Conservation (phyloP, 1,140 invertebrate genomes). For the Cepaea nemoralis region DNA sequence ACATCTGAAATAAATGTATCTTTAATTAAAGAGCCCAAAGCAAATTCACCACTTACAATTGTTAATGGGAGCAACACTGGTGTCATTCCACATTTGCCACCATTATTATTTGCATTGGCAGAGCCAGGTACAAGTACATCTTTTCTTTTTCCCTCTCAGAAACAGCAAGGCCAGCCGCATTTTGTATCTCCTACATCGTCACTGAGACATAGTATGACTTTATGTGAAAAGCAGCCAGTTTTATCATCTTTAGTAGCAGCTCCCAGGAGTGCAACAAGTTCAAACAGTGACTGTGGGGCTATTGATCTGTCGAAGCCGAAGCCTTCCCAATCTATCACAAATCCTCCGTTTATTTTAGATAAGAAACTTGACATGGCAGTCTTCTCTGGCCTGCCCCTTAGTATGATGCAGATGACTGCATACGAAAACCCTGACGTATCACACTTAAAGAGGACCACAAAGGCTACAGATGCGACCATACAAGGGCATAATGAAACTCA, state of each 20-base stretch:
- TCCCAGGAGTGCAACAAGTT: background rate
- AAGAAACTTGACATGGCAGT: background rate
- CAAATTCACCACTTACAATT: background rate
- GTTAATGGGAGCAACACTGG: background rate
- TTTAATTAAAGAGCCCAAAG: background rate
- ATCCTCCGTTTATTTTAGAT: background rate
- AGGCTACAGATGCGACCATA: background rate
- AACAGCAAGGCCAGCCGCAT: background rate
- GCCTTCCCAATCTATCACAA: background rate
- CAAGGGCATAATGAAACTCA: background rate
- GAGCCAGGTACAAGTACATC: background rate
- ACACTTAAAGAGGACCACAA: background rate
- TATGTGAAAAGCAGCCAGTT: background rate
- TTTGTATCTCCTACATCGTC: background rate
- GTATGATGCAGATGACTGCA: background rate
- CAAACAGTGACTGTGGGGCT: constrained; percentile 29
- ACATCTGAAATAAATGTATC: background rate
- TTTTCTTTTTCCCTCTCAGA: background rate
- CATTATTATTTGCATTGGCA: background rate
- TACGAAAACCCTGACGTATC: background rate
- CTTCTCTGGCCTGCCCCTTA: background rate
- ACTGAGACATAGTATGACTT: background rate
- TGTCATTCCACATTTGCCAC: background rate
- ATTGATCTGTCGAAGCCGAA: constrained; percentile 39
- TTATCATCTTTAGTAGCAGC: background rate